Evolutionary conservation across 2,888 invertebrate species (phyloP), one percentile per base, ranked within the genome.

Genomic region (Apoda limacodes): DNA sequence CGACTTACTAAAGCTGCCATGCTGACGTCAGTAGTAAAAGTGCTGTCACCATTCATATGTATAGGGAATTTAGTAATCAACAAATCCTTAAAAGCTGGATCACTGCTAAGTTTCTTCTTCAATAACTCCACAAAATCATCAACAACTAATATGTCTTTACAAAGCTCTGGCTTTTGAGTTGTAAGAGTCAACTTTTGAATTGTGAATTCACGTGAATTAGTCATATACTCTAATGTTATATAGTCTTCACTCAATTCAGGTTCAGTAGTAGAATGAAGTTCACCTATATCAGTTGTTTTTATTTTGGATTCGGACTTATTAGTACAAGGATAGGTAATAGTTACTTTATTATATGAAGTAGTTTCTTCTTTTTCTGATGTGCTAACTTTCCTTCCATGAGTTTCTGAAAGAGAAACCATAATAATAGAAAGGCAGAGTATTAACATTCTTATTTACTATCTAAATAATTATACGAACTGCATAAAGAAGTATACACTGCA

Each of bases 51-150:
- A 20, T 46, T 39, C 19, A 42, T 47, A 32, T 35, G 43, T 32
- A 45, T 22, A 3, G 48, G 22, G 4, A 45, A 27, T 46, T 50
- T 61, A 3, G 55, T 52, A 2, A 55, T 48, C 9, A 56, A 39
- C 21, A 74, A 37, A 21, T 72, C 62, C 49, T 65, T 72, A n/a
- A 74, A 57, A 17, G 50, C 37, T 13, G 62, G 57, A 38, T 78
- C 78, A 21, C 48, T 64, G 9, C 54, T 66, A n/a, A 80, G 40
- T 42, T 62, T 71, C 35, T 60, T 66, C 44, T 65, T 76, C 4
- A 80, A 39, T 35, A 76, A 39, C 37, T 72, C 61, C 14, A 78
- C 51, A 32, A 80, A 63, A 30, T 71, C 64, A 14, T 78, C 72
- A 2, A 78, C 52, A 9, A 55, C 60, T 26, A 69, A 40, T 3